phyloP scores from a whole-genome alignment of 1,140 invertebrate species.

The Dreissena polymorpha region DNA sequence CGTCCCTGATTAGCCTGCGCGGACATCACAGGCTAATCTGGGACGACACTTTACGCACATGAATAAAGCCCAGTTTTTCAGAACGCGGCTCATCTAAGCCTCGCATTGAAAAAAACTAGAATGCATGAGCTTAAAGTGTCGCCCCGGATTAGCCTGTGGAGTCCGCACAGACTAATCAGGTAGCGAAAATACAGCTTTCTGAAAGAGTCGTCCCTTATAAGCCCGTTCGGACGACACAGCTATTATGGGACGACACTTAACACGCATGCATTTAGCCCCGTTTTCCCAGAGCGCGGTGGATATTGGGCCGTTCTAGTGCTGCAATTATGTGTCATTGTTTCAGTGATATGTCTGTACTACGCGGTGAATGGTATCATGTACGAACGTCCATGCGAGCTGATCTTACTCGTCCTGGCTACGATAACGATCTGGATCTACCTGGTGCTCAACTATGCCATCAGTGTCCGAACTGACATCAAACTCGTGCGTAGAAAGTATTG shows the following conservation, averaged over 20 bases:
- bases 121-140: too few relatives aligned
- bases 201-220: not conserved
- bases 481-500: slow-evolving; percentile 57
- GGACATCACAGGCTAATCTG: too few relatives aligned
- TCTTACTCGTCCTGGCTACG: slow-evolving; percentile 67
- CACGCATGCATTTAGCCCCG: not conserved
- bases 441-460: slow-evolving; percentile 67
- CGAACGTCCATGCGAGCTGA: slow-evolving; percentile 71
- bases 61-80: too few relatives aligned
- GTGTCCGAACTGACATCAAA: slow-evolving; percentile 63
- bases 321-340: slow-evolving; percentile 30
- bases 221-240: not conserved
- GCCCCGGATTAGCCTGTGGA: too few relatives aligned
- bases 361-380: slow-evolving; percentile 68
- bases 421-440: slow-evolving; percentile 68
- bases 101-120: too few relatives aligned
- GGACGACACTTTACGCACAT: too few relatives aligned
- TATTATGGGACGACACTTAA: not conserved
- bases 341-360: slow-evolving; percentile 71
- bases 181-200: not conserved
- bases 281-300: not conserved
- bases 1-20: too few relatives aligned
- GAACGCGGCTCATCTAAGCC: too few relatives aligned
- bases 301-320: not conserved
- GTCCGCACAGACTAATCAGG: too few relatives aligned